A percentile compares a stretch with the other conserved stretches of the same genome.
Evolutionary conservation across 1,140 invertebrate genomes (phyloP).

Genomic region (Sitodiplosis mosellana): DNA sequence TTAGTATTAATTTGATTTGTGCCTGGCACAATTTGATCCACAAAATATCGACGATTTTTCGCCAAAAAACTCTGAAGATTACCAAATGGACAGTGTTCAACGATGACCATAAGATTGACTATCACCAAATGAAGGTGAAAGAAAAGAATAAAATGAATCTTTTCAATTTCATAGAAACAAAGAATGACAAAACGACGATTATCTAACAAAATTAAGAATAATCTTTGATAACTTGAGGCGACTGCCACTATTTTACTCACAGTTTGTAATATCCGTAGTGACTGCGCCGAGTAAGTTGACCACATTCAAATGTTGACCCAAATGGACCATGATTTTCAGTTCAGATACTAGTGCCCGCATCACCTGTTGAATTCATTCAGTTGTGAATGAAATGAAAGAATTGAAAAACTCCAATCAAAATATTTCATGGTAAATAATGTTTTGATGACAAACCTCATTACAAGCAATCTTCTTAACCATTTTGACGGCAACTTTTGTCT

Average conservation of each 20-base stretch:
- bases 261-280: slow-evolving; percentile 74
- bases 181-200: too few relatives aligned
- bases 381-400: not conserved
- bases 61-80: slow-evolving; percentile 81
- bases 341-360: slow-evolving; percentile 76
- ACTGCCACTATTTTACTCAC: too few relatives aligned
- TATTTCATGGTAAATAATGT: too few relatives aligned
- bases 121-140: not conserved
- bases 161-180: too few relatives aligned
- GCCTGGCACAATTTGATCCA: slow-evolving; percentile 62
- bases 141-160: not conserved
- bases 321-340: slow-evolving; percentile 86
- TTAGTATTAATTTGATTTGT: too few relatives aligned
- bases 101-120: slow-evolving; percentile 74
- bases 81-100: slow-evolving; percentile 84
- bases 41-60: slow-evolving; percentile 52
- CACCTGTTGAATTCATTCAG: slow-evolving; percentile 24
- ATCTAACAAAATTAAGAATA: too few relatives aligned
- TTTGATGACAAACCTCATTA: slow-evolving; percentile 18
- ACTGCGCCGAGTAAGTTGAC: slow-evolving; percentile 87
- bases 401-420: too few relatives aligned
- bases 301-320: slow-evolving; percentile 86
- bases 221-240: too few relatives aligned
- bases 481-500: slow-evolving; percentile 64
- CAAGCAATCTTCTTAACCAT: slow-evolving; percentile 66